Base-by-base conservation (phyloP, 2,113 vertebrate genomes). In the Empidonax traillii region DNA sequence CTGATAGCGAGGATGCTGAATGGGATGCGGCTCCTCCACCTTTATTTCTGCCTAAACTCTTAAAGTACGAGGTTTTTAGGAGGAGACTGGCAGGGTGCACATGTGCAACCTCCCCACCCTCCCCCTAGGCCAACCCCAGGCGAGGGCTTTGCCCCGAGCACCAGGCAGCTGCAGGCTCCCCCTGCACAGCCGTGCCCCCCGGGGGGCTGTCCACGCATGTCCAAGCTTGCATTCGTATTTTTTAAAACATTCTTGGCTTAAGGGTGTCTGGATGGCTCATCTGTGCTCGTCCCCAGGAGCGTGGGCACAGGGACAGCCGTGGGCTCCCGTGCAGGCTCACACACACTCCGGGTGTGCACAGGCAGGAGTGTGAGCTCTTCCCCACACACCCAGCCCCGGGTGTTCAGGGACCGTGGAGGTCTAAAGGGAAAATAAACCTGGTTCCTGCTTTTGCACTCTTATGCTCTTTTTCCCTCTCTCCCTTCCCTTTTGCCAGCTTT, bases 301-400 rank as follows among this genome's bases (percentile, higher is more conserved):
- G 4, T 0, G 25, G 75, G 79, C 80, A n/a, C 41, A 3, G 4
- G 3, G 1, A 4, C 3, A 12, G 56, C 51, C 10, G 0, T 6
- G 82, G 63, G 68, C 87, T 25, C 46, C 80, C 3, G 6, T 3
- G 71, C 72, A 49, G 78, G 65, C 46, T 37, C 92, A 2, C 27
- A 11, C 77, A 10, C 59, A 0, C 39, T 3, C 85, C 1, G 31
- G 5, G 25, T 17, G 88, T 53, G 79, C 79, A 3, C 3, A 2
- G 65, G 35, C 79, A 37, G 61, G 20, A 28, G 62, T 0, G 58
- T 3, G 3, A 69, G 68, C 6, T 0, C 86, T 49, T 52, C 89
- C 68, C 71, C 12, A 14, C 49, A 7, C 13, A 2, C 67, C 53
- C 23, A 3, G 6, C 47, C 53, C 66, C 1, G 19, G 55, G 2